A percentile compares a stretch with the other conserved stretches of the same genome.
phyloP scores from a whole-genome alignment of 2,888 invertebrate genomes.

The Drosophila kuntzei region DNA sequence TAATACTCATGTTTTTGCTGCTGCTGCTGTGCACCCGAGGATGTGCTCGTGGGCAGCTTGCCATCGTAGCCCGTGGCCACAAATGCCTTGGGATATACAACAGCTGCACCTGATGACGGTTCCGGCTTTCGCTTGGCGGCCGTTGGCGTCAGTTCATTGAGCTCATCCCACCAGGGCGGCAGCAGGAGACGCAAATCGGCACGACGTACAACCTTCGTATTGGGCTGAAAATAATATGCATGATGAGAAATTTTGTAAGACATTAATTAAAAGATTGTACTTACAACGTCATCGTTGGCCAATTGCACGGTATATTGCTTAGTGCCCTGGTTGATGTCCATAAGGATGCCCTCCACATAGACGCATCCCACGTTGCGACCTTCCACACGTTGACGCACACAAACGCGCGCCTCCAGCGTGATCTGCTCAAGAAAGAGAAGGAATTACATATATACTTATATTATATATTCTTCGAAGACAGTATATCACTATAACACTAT shows the following conservation, averaged over 20 bases:
- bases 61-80: constrained; percentile 83
- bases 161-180: constrained; percentile 98
- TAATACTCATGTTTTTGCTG: constrained; percentile 86
- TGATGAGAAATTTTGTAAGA: background rate
- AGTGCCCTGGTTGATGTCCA: constrained; percentile 89
- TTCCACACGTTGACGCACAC: constrained; percentile 89
- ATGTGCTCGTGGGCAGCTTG: constrained; percentile 64
- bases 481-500: too few species aligned
- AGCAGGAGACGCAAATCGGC: constrained; percentile 95
- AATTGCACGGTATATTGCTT: constrained; percentile 90
- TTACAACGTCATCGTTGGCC: constrained; percentile 81
- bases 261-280: constrained; percentile 55
- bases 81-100: constrained; percentile 72
- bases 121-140: constrained; percentile 46
- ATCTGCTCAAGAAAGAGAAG: constrained; percentile 87
- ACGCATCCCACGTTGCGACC: constrained; percentile 88
- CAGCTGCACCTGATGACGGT: constrained; percentile 36
- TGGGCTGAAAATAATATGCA: constrained; percentile 39
- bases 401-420: constrained; percentile 92
- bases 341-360: constrained; percentile 94
- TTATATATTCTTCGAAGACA: too few species aligned
- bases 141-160: constrained; percentile 88
- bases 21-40: constrained; percentile 49
- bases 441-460: too few species aligned
- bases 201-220: constrained; percentile 89